Base-by-base conservation (phyloP, 37 sponge, comb jelly and placozoan genomes). In the Aplysina aerophoba region DNA sequence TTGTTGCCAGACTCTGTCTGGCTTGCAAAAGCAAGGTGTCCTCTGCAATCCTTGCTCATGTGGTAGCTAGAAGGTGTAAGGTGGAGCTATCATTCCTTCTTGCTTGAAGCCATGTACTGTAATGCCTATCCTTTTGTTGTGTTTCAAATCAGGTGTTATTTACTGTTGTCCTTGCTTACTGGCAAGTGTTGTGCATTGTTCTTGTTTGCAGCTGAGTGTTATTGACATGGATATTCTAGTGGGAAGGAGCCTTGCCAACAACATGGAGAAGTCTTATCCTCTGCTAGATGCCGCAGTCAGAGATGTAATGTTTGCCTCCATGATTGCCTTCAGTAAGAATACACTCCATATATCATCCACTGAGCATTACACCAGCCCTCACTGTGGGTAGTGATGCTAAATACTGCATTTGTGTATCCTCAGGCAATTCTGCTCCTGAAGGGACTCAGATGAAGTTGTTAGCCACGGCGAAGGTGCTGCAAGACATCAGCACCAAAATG, bases 201-300 rank as follows among this genome's bases (percentile, higher is more conserved):
- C 50, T 44, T 44, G 50, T 44, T 44, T 44, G 8, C 50, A 44
- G 50, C 50, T 75, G 1, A 75, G 78, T 75, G 78, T 75, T 19
- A 81, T 93, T 85, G 93, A 93, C 40, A 79, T 66, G 16, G 93
- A 93, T 34, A 6, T 93, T 4, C 68, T 89, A 13, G 88, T 84
- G 2, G 82, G 78, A 8, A 55, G 86, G 56, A 93, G 44, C 25
- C 73, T 86, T 74, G 55, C 55, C 14, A 67, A 82, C 35, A 60
- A 50, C 0, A n/a, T 91, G 39, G 80, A 87, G n/a, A 86, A 59
- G 50, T 75, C 35, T 17, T 25, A 44, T n/a, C 24, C 57, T 0
- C 84, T 84, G 17, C 37, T 93, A 66, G 85, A 93, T n/a, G 73
- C 31, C 3, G 78, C 85, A 21, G 38, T 73, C 30, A 87, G 85